Conservation (phyloP, 2,888 invertebrate species). For the Chrysina gloriosa region DNA sequence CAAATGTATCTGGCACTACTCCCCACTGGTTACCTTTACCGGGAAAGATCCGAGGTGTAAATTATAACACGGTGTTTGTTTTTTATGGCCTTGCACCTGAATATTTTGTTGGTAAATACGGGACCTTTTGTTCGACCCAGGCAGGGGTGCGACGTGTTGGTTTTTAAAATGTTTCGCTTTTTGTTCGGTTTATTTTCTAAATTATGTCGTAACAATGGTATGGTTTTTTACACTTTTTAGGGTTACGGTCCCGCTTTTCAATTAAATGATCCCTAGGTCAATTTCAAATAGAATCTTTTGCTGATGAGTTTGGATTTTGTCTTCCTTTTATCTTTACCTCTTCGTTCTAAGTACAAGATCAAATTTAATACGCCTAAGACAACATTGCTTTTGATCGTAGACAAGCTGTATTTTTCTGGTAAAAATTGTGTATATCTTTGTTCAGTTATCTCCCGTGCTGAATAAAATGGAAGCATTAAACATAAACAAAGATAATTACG, state of each 20-base stretch:
- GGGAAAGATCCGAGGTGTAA: constrained; percentile 56
- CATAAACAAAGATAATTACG: too few relatives aligned
- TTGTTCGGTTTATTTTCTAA: constrained; percentile 48
- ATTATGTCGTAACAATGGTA: constrained; percentile 46
- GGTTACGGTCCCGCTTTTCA: constrained; percentile 16
- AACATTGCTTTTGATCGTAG: neutral
- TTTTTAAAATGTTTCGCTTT: constrained; percentile 48
- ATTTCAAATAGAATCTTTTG: neutral
- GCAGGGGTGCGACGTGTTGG: constrained; percentile 51
- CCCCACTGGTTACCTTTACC: constrained; percentile 46
- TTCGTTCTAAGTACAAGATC: neutral
- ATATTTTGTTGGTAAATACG: constrained; percentile 57
- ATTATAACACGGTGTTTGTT: constrained; percentile 57
- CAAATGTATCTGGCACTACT: constrained; percentile 38
- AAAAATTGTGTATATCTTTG: too few relatives aligned
- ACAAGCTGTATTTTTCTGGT: neutral
- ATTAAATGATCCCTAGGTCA: constrained; percentile 16
- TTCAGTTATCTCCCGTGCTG: too few relatives aligned
- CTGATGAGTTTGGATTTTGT: neutral
- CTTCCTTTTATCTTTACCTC: neutral
- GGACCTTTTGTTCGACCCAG: constrained; percentile 54
- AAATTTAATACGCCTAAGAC: neutral
- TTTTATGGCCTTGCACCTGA: constrained; percentile 55
- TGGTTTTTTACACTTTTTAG: constrained; percentile 31
- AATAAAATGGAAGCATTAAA: too few relatives aligned